Base-by-base conservation (phyloP, 2,888 invertebrate genomes). In the Aphodius sticticus region DNA sequence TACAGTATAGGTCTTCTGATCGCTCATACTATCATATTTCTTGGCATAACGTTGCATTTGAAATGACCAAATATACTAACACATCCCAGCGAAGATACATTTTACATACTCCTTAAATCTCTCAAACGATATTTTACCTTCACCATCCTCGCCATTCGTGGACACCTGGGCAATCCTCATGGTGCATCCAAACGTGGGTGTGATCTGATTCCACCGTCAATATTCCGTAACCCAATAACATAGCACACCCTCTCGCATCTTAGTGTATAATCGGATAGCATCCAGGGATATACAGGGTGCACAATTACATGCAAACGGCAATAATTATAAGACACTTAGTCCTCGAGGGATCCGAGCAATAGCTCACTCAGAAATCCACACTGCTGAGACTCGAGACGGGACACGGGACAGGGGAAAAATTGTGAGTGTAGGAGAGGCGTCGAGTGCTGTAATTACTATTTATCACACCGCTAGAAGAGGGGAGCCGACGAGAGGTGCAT, bases 361-460 rank as follows among this genome's bases (percentile, higher is more conserved):
- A 38, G 35, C 74, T 79, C 79, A 69, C 69, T 77, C 69, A 70
- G 77, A 79, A 74, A 77, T 79, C 77, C 79, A 79, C 74, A 79
- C 78, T 70, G 70, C 71, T 76, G 70, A 72, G 76, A 76, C 75
- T 77, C 71, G 74, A 77, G 77, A 70, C 35, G n/a, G 74, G 35
- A n/a, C 36, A 70, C 35, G n/a, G 74, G 35, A n/a, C 36, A 37
- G 37, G 74, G 74, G 37, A 26, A 74, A 74, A 74, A n/a, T 35
- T 37, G 37, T 26, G 7, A n/a, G 35, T 74, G 26, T 74, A 74
- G 37, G 12, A 78, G 81, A 81, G 78, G 81, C 81, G 78, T 79
- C 77, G 78, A 81, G 76, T 79, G 78, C 79, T 80, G 83, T 84
- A 84, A 84, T 84, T 84, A 84, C 84, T 84, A 84, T 85, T 85